These are phyloP conservation scores for Zapornia atra DNA, from an alignment of 2,113 vertebrate species.

Conservation along the genomic window DNA sequence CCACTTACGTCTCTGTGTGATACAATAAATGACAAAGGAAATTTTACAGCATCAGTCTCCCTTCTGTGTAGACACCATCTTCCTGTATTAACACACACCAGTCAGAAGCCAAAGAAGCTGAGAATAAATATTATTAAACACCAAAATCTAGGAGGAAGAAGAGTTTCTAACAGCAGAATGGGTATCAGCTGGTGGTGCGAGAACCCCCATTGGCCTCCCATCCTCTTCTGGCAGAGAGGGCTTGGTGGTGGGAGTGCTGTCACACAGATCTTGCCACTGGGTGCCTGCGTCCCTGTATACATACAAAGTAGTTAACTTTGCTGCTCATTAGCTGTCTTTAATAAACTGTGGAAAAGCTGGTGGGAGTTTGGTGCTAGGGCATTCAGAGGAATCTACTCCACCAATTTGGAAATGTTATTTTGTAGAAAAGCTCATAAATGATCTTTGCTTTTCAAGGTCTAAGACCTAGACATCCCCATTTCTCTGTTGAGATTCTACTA, in stretches of 20 bases:
- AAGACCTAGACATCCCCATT: neutral
- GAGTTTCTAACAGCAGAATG: neutral
- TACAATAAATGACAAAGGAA: neutral
- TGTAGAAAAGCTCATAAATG: neutral
- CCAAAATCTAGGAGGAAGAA: neutral
- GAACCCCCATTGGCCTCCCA: accelerated
- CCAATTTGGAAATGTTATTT: neutral
- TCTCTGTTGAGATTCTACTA: neutral
- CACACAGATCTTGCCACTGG: neutral
- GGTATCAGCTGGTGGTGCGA: neutral
- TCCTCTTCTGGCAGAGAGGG: neutral
- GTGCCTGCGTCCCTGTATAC: neutral
- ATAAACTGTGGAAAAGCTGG: neutral
- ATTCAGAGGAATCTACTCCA: neutral
- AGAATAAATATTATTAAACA: neutral
- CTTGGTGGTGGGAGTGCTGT: neutral
- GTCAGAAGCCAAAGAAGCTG: neutral
- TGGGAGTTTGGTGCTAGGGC: neutral
- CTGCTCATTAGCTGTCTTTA: neutral
- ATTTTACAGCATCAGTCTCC: neutral
- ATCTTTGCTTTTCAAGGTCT: neutral
- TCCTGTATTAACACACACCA: neutral
- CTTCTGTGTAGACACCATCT: neutral
- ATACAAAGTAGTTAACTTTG: neutral
- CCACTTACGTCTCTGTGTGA: neutral